A percentile compares a stretch with the other conserved stretches of the same genome.
phyloP scores from a whole-genome alignment of 2,113 vertebrate species.

The Campylorhamphus procurvoides region DNA sequence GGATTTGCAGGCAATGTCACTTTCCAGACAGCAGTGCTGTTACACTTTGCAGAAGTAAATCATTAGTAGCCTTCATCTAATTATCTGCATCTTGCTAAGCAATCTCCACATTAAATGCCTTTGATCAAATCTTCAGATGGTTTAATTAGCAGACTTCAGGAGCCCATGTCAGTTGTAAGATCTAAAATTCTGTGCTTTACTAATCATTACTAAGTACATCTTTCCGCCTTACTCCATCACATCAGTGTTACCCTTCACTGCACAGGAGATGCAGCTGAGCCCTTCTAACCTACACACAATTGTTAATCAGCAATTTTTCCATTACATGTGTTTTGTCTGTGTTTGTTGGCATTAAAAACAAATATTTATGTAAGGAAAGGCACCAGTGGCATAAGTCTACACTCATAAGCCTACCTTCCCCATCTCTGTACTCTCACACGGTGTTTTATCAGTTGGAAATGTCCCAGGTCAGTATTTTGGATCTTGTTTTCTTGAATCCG shows the following conservation, averaged over 20 bases:
- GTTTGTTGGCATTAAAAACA: neutral
- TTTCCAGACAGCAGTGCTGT: neutral
- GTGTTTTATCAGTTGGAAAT: neutral
- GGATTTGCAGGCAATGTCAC: neutral
- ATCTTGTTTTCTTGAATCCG: neutral
- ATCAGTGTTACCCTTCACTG: neutral
- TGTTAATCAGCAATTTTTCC: neutral
- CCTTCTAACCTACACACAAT: neutral
- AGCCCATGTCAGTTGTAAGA: neutral
- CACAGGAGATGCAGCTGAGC: neutral
- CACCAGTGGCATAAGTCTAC: neutral
- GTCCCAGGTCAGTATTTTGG: neutral
- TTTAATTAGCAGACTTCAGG: slow-evolving; percentile 43
- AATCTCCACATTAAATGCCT: slow-evolving; percentile 26
- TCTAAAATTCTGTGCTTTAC: slow-evolving; percentile 12
- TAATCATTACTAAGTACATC: neutral
- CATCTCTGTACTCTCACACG: neutral
- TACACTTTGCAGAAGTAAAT: slow-evolving; percentile 22
- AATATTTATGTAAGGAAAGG: neutral
- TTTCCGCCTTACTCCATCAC: neutral
- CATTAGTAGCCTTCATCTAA: slow-evolving; percentile 41
- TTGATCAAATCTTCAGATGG: slow-evolving; percentile 30
- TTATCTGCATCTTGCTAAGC: slow-evolving; percentile 35
- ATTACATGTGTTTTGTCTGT: neutral
- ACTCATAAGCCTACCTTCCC: neutral